Percentiles rank a stretch among this genome's conserved stretches.
Evolutionary conservation across 2,797 vertebrate species (phyloP).

Genomic region (Gallinago stenura): DNA sequence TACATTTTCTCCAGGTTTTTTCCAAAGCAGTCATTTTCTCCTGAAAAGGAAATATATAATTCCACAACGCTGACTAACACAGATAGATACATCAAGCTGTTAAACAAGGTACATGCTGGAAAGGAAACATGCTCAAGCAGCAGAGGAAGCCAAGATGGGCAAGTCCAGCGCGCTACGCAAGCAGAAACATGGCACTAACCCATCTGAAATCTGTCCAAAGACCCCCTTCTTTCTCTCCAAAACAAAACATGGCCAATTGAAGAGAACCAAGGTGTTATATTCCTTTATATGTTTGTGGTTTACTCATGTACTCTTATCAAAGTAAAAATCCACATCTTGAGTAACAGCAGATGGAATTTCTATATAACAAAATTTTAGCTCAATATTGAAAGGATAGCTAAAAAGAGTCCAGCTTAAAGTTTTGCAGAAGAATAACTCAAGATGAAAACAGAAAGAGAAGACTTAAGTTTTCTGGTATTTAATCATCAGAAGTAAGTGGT

Average conservation of each 20-base stretch:
- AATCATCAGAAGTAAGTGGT: not conserved
- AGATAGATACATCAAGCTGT: not conserved
- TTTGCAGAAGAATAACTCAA: not conserved
- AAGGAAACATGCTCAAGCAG: not conserved
- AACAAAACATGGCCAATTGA: not conserved
- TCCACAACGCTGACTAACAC: not conserved
- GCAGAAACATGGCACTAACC: not conserved
- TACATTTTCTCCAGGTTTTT: not conserved
- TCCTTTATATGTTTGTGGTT: not conserved
- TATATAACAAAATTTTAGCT: not conserved
- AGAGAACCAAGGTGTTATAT: not conserved
- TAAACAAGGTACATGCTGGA: not conserved
- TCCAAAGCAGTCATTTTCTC: not conserved
- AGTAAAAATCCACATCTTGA: not conserved
- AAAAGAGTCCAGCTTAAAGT: not conserved
- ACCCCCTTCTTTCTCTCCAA: not conserved
- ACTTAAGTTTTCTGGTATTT: not conserved
- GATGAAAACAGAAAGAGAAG: not conserved
- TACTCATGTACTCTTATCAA: not conserved
- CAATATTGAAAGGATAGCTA: not conserved
- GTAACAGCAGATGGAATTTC: not conserved
- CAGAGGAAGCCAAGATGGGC: not conserved
- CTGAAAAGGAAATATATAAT: not conserved
- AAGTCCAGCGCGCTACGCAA: not conserved
- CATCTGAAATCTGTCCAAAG: not conserved